Evolutionary conservation across 1,140 invertebrate species (phyloP).

Genomic region (Goniozus legneri): DNA sequence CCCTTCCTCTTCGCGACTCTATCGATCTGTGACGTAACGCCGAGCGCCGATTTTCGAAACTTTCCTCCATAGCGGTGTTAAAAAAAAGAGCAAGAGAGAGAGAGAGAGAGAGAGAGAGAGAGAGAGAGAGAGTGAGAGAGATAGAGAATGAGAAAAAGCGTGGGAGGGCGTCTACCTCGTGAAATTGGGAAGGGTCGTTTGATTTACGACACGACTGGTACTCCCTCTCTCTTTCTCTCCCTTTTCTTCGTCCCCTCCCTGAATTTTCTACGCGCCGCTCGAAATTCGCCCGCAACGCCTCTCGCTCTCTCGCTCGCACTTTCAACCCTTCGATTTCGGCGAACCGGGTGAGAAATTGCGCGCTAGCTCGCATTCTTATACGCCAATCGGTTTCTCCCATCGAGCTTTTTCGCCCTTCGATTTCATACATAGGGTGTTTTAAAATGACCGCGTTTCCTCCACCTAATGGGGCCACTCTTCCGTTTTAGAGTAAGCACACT

Average conservation of each 20-base stretch:
- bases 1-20: too few relatives aligned
- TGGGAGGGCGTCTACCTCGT: conserved; percentile 3
- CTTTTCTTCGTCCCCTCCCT: too few relatives aligned
- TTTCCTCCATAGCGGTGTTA: conserved; percentile 10
- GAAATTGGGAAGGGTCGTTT: conserved; percentile 35
- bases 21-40: too few relatives aligned
- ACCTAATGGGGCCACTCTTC: too few relatives aligned
- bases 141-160: neutral
- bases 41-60: neutral
- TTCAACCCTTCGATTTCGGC: neutral
- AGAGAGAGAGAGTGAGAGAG: too few relatives aligned
- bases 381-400: conserved; percentile 1
- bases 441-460: too few relatives aligned
- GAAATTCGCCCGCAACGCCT: too few relatives aligned
- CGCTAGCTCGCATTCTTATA: conserved; percentile 9
- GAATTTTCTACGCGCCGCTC: too few relatives aligned
- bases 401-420: conserved; percentile 6
- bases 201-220: conserved; percentile 27
- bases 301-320: neutral
- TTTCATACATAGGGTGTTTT: too few relatives aligned
- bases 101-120: neutral
- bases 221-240: neutral
- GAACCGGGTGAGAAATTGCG: conserved; percentile 18
- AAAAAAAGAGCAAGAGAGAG: too few relatives aligned
- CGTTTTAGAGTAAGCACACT: too few relatives aligned